Evolutionary conservation across 2,113 vertebrate species (phyloP).

Genomic region (Platanista minor): DNA sequence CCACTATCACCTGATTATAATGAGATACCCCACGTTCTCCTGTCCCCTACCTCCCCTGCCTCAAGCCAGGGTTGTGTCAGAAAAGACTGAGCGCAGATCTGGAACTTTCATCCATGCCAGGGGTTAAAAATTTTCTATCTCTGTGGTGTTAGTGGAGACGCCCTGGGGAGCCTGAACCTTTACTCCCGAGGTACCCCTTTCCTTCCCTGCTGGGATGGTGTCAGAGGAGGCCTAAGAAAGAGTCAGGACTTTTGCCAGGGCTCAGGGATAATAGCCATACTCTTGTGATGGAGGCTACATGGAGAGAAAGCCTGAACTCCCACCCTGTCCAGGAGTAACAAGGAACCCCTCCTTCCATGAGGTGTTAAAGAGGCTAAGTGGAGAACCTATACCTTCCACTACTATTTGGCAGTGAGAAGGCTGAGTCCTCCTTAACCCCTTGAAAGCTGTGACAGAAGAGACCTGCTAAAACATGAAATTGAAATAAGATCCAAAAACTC

Average conservation of each 20-base stretch:
- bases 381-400: not conserved
- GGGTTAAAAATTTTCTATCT: not conserved
- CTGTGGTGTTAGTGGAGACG: not conserved
- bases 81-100: not conserved
- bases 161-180: not conserved
- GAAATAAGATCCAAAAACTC: not conserved
- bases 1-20: not conserved
- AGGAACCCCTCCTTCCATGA: not conserved
- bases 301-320: not conserved
- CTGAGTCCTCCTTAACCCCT: not conserved
- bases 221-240: not conserved
- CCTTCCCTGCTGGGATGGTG: not conserved
- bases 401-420: not conserved
- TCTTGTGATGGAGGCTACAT: not conserved
- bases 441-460: not conserved
- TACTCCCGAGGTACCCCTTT: not conserved
- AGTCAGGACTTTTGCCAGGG: not conserved
- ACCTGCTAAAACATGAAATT: not conserved
- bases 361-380: not conserved
- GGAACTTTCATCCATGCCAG: not conserved
- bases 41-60: not conserved
- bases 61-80: not conserved
- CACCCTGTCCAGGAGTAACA: not conserved
- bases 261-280: not conserved
- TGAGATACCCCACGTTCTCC: not conserved